phyloP scores from a whole-genome alignment of 37 sponge, comb jelly and placozoan genomes.

The Haliclona indistincta region DNA sequence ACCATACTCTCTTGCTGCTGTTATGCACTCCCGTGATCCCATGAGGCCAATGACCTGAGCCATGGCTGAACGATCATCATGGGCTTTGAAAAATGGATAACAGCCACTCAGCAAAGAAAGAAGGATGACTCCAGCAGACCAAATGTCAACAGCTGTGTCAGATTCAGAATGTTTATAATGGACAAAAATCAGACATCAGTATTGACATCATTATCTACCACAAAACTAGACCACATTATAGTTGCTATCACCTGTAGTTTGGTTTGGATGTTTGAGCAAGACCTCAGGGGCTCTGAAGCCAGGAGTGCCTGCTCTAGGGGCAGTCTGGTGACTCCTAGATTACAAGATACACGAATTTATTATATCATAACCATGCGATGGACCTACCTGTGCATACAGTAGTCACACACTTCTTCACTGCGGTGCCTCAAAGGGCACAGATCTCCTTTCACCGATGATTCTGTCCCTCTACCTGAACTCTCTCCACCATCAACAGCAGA shows the following conservation, averaged over 20 bases:
- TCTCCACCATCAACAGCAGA: no score
- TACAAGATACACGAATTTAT: neutral
- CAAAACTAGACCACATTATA: neutral
- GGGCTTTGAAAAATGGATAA: constrained; percentile 96
- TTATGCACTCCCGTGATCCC: constrained; percentile 38
- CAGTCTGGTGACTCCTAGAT: constrained; percentile 49
- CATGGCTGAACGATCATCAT: constrained; percentile 91
- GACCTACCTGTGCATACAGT: constrained; percentile 48
- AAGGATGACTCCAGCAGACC: constrained; percentile 88
- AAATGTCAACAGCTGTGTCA: constrained; percentile 75
- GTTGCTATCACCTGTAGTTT: constrained; percentile 53
- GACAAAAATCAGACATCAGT: no score
- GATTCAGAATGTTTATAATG: no score
- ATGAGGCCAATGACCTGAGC: constrained; percentile 70
- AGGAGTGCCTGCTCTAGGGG: constrained; percentile 89
- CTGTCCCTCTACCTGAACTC: no score
- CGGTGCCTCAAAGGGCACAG: constrained; percentile 47
- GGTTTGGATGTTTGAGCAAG: constrained; percentile 68
- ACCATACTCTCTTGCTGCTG: constrained; percentile 53
- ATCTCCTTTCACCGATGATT: no score
- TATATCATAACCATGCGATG: neutral
- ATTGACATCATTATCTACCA: neutral
- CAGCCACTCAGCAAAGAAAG: constrained; percentile 86
- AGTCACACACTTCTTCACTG: constrained; percentile 58
- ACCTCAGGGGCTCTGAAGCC: constrained; percentile 93